phyloP scores from a whole-genome alignment of 2,888 invertebrate genomes.

The Mantis religiosa region DNA sequence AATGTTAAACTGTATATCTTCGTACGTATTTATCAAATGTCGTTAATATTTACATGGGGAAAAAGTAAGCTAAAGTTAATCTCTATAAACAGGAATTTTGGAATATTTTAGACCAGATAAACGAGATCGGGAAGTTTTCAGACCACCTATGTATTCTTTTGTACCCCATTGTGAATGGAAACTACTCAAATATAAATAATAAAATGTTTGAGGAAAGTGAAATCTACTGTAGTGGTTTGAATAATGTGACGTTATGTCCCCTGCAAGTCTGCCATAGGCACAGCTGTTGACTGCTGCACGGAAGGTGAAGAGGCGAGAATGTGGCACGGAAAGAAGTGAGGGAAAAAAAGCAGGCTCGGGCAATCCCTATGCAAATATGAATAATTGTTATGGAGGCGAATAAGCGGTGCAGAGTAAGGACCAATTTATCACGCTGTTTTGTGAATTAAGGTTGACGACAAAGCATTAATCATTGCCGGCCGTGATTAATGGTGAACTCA shows the following conservation, averaged over 20 bases:
- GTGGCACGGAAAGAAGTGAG: not conserved
- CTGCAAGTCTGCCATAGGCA: not conserved
- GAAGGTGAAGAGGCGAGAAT: not conserved
- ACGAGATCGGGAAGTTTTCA: no score
- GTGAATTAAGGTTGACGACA: not conserved
- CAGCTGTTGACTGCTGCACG: not conserved
- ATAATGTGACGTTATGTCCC: not conserved
- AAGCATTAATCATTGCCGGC: not conserved
- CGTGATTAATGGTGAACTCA: not conserved
- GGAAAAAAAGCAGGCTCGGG: not conserved
- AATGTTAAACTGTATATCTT: no score
- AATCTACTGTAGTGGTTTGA: not conserved
- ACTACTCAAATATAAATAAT: no score
- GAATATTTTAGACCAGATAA: no score
- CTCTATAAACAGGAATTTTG: no score
- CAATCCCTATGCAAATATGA: not conserved
- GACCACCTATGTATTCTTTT: no score
- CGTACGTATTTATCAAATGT: no score
- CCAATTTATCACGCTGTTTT: not conserved
- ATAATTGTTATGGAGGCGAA: not conserved
- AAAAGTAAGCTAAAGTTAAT: no score
- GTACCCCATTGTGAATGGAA: no score
- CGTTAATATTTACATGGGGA: no score
- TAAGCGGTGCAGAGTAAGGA: not conserved
- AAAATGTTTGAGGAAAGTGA: not conserved